Evolutionary conservation across 2,888 invertebrate genomes (phyloP).

Genomic region (Eupeodes latifasciatus): DNA sequence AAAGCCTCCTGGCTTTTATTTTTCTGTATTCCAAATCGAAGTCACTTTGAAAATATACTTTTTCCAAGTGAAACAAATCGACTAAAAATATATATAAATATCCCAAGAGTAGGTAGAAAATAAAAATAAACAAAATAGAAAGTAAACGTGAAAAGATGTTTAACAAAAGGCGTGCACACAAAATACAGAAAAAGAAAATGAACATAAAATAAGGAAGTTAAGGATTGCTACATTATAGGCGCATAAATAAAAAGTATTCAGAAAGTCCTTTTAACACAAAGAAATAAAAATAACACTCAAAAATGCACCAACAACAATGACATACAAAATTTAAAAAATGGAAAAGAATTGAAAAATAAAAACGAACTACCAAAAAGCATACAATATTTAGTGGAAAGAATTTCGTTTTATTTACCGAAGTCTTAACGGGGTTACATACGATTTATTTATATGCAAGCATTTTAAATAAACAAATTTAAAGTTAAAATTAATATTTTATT

Average conservation of each 20-base stretch:
- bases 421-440: slow-evolving; percentile 72
- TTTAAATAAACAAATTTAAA: slow-evolving; percentile 47
- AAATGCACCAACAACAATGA: slow-evolving; percentile 53
- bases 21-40: slow-evolving; percentile 53
- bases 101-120: slow-evolving; percentile 36
- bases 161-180: slow-evolving; percentile 46
- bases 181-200: slow-evolving; percentile 49
- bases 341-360: slow-evolving; percentile 27
- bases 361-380: slow-evolving; percentile 5
- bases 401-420: slow-evolving; percentile 66
- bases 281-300: slow-evolving; percentile 22
- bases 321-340: slow-evolving; percentile 12
- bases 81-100: slow-evolving; percentile 11
- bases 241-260: slow-evolving; percentile 17
- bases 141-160: slow-evolving; percentile 6
- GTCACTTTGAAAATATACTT: slow-evolving; percentile 62
- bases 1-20: slow-evolving; percentile 5
- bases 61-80: slow-evolving; percentile 63
- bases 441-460: slow-evolving; percentile 60
- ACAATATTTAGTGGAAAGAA: slow-evolving; percentile 54
- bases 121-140: slow-evolving; percentile 20
- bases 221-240: slow-evolving; percentile 55
- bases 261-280: slow-evolving; percentile 33
- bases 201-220: slow-evolving; percentile 56
- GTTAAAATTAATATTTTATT: slow-evolving; percentile 36